These are phyloP conservation scores for Zosterops hypoxanthus DNA, from an alignment of 2,113 vertebrate genomes.

Conservation along the genomic window DNA sequence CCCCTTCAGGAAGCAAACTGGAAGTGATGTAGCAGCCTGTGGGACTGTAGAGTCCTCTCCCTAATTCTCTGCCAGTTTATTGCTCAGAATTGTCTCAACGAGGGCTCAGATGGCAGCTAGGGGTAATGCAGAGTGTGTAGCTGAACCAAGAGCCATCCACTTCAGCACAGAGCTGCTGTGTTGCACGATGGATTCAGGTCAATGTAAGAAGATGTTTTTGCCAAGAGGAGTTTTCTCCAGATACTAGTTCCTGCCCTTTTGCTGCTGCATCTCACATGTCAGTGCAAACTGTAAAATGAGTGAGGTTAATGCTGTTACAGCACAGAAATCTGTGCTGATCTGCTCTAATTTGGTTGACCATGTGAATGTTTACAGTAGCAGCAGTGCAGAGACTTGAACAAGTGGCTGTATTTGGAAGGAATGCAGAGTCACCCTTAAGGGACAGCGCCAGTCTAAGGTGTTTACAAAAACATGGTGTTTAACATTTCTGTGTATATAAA, in stretches of 20 bases:
- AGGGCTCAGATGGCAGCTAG: background rate
- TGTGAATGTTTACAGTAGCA: background rate
- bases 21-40: background rate
- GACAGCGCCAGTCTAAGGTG: background rate
- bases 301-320: background rate
- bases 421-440: background rate
- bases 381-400: background rate
- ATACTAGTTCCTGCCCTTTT: background rate
- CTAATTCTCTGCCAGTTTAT: background rate
- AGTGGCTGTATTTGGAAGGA: background rate
- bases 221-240: background rate
- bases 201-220: background rate
- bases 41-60: background rate
- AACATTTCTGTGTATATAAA: background rate
- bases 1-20: background rate
- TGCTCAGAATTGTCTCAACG: background rate
- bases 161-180: background rate
- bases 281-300: background rate
- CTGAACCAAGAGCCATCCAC: fast-evolving
- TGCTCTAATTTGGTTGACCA: background rate
- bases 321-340: background rate
- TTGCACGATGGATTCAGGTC: background rate
- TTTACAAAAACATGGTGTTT: background rate
- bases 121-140: background rate
- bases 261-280: background rate